phyloP scores from a whole-genome alignment of 2,113 vertebrate species.

The Tupaia tana region DNA sequence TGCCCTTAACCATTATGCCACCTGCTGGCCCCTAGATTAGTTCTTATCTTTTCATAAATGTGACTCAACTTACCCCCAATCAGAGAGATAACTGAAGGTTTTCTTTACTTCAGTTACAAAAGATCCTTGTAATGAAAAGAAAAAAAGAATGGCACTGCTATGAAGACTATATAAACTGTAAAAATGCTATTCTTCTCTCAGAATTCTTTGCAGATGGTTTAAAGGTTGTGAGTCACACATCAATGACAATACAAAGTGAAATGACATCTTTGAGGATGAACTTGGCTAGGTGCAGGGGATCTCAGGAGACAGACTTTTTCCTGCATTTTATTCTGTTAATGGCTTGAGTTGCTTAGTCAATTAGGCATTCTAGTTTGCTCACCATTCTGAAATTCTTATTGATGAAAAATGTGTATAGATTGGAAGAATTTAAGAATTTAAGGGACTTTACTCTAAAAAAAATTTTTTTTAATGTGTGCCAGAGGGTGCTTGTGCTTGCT shows the following conservation, averaged over 20 bases:
- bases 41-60: background rate
- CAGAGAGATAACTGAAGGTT: background rate
- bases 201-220: slow-evolving; percentile 24
- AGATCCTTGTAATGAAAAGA: background rate
- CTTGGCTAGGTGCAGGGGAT: background rate
- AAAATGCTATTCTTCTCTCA: slow-evolving; percentile 2
- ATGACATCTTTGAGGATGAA: background rate
- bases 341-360: background rate
- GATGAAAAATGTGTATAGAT: background rate
- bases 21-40: no score
- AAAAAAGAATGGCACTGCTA: background rate
- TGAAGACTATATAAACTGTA: background rate
- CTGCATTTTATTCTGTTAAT: background rate
- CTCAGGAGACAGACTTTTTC: background rate
- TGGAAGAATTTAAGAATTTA: background rate
- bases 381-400: background rate
- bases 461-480: no score
- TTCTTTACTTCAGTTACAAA: slow-evolving; percentile 27
- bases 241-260: background rate
- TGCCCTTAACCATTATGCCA: no score
- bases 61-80: background rate
- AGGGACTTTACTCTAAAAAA: background rate
- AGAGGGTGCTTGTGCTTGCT: no score
- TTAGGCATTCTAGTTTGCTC: background rate
- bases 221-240: background rate